These are phyloP conservation scores for Oligia fasciuncula DNA, from an alignment of 2,888 invertebrate species.

Conservation along the genomic window DNA sequence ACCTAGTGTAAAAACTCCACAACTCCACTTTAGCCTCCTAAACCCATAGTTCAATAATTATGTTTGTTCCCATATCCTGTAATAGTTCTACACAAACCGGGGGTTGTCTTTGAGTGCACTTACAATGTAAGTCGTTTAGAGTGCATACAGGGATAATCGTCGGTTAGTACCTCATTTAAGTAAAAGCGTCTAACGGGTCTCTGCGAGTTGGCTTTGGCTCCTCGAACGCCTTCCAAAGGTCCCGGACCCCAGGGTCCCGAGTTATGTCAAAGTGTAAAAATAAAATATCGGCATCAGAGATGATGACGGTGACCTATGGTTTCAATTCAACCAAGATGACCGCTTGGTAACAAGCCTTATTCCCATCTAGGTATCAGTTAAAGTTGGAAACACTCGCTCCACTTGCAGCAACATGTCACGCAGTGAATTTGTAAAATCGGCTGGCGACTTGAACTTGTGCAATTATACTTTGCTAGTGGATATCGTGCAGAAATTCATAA, in stretches of 20 bases:
- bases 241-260: too few species aligned
- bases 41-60: neutral
- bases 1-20: neutral
- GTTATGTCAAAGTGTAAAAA: neutral
- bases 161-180: neutral
- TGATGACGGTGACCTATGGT: neutral
- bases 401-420: neutral
- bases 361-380: neutral
- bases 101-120: neutral
- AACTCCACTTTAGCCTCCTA: neutral
- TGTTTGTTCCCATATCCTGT: neutral
- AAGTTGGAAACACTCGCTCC: neutral
- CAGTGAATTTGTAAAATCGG: neutral
- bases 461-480: neutral
- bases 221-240: neutral
- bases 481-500: neutral
- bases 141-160: neutral
- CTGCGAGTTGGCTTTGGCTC: neutral
- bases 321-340: neutral
- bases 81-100: neutral
- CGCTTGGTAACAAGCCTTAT: neutral
- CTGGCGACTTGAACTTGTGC: neutral
- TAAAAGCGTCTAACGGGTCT: neutral
- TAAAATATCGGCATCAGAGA: neutral
- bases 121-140: neutral